Conservation (phyloP, 2,888 invertebrate species). For the Ctenicera cuprea region DNA sequence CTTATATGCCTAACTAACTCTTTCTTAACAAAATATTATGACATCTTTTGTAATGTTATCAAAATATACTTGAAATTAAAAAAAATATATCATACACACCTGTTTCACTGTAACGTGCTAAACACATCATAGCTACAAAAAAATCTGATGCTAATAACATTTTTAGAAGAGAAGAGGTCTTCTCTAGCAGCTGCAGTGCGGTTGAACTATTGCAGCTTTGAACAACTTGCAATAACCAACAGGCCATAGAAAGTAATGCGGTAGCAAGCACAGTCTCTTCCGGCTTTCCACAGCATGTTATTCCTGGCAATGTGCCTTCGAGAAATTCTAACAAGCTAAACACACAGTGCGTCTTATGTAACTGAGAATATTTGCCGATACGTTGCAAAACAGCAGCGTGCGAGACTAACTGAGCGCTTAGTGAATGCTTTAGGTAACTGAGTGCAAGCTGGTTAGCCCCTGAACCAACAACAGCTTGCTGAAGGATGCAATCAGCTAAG, state of each 20-base stretch:
- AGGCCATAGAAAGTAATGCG: slow-evolving; percentile 86
- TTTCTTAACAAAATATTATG: too few relatives aligned
- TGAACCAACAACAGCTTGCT: slow-evolving; percentile 95
- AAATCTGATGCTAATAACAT: slow-evolving; percentile 80
- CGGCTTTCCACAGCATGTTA: slow-evolving; percentile 85
- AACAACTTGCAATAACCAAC: slow-evolving; percentile 89
- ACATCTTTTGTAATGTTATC: too few relatives aligned
- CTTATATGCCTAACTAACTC: too few relatives aligned
- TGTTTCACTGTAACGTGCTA: slow-evolving; percentile 87
- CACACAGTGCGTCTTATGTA: slow-evolving; percentile 89
- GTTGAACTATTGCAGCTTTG: slow-evolving; percentile 71
- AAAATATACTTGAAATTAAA: too few relatives aligned
- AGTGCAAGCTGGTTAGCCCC: slow-evolving; percentile 94
- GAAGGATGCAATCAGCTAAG: slow-evolving; percentile 93
- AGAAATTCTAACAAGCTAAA: slow-evolving; percentile 90
- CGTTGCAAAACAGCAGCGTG: slow-evolving; percentile 92
- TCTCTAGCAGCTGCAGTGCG: slow-evolving; percentile 76
- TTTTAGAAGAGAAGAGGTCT: slow-evolving; percentile 81
- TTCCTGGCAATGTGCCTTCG: slow-evolving; percentile 79
- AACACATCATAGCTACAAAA: slow-evolving; percentile 86
- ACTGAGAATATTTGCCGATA: slow-evolving; percentile 91
- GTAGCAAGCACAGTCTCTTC: slow-evolving; percentile 91
- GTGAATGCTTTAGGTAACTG: slow-evolving; percentile 93
- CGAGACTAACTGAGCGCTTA: slow-evolving; percentile 93
- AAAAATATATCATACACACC: too few relatives aligned